Conservation (phyloP, 2,797 vertebrate species). For the Myotis findleyi region DNA sequence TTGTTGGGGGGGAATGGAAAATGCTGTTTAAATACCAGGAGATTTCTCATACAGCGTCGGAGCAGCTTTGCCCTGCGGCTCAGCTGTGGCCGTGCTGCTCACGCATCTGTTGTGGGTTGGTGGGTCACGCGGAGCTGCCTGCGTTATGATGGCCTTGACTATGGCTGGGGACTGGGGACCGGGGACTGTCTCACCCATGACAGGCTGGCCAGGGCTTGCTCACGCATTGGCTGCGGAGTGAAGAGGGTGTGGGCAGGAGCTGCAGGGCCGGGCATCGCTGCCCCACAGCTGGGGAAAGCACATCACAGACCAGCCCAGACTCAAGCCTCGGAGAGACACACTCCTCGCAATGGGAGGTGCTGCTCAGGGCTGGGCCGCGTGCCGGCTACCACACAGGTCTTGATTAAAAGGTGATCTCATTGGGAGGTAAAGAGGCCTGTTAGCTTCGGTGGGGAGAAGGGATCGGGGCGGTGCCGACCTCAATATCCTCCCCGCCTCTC, state of each 20-base stretch:
- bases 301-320: not conserved
- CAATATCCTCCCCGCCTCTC: not conserved
- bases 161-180: too few relatives aligned
- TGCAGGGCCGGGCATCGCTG: too few relatives aligned
- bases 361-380: not conserved
- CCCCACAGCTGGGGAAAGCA: not conserved
- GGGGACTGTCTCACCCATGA: not conserved
- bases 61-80: too few relatives aligned
- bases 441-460: not conserved
- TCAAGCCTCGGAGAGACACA: not conserved
- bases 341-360: not conserved
- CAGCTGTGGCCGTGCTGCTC: not conserved
- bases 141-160: not conserved
- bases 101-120: not conserved
- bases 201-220: not conserved
- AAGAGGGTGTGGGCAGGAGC: not conserved
- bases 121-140: not conserved
- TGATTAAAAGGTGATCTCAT: not conserved
- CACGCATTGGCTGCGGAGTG: rapidly evolving
- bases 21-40: not conserved
- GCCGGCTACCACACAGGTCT: not conserved
- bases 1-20: not conserved
- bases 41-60: not conserved
- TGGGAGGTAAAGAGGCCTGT: not conserved
- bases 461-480: not conserved